Conservation (phyloP, 2,797 vertebrate species). For the Paedocypris micromegethes region DNA sequence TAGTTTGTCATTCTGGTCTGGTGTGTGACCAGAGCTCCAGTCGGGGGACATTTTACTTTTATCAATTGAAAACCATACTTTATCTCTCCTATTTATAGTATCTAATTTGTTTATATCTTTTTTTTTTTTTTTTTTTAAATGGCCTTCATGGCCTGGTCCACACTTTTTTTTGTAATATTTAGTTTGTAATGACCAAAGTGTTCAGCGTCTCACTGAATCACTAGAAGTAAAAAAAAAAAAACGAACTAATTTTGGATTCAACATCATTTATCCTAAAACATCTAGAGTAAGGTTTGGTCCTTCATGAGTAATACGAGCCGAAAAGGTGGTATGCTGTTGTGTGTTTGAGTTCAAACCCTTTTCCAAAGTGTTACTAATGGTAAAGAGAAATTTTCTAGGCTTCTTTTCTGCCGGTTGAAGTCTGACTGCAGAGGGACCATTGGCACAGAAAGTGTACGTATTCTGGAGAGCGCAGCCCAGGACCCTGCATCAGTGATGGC, state of each 20-base stretch:
- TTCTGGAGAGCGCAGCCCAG: constrained; percentile 99
- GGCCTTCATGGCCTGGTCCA: neutral
- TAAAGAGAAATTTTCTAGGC: constrained; percentile 99
- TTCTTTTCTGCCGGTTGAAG: constrained; percentile 99
- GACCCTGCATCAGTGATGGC: constrained; percentile 99
- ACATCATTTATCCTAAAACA: no score
- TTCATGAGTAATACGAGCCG: constrained; percentile 64
- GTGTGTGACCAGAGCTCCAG: constrained; percentile 3
- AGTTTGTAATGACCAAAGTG: constrained; percentile 11
- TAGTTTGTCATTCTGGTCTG: constrained; percentile 34
- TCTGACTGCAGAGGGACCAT: constrained; percentile 99
- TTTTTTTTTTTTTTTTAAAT: neutral
- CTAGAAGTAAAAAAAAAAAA: constrained; percentile 35
- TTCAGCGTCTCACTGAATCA: constrained; percentile 30
- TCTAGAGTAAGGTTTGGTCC: no score
- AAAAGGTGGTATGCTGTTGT: constrained; percentile 96
- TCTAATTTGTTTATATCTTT: constrained; percentile 1
- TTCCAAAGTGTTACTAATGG: constrained; percentile 99
- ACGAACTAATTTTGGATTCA: no score
- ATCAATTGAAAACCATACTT: neutral
- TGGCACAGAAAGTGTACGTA: constrained; percentile 99
- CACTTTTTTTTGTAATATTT: neutral
- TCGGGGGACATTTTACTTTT: constrained; percentile 14
- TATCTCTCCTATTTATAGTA: constrained; percentile 22
- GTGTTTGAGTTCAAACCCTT: constrained; percentile 99